A percentile compares a stretch with the other conserved stretches of the same genome.
Evolutionary conservation across 2,797 vertebrate genomes (phyloP).

Genomic region (Gephyroberyx darwinii): DNA sequence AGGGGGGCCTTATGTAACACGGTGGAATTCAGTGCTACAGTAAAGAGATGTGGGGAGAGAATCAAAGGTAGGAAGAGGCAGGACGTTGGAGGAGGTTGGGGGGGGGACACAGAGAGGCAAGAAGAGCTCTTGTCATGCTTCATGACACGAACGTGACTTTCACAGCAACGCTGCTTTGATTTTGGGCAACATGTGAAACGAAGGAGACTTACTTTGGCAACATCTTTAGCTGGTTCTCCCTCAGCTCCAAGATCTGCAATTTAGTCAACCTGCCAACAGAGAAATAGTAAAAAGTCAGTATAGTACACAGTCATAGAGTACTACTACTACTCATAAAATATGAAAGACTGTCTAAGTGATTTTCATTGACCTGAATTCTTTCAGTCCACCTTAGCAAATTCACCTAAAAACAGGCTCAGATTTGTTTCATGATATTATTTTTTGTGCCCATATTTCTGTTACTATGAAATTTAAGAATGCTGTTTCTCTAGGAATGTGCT

Average conservation of each 20-base stretch:
- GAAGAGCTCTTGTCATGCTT: conserved; percentile 10
- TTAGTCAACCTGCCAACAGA: conserved; percentile 87
- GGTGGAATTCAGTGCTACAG: conserved; percentile 66
- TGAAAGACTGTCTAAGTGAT: not conserved
- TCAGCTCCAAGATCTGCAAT: conserved; percentile 96
- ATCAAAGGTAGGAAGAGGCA: conserved; percentile 12
- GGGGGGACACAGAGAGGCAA: not conserved
- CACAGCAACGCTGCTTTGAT: not conserved
- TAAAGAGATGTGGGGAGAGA: conserved; percentile 42
- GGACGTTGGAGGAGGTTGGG: conserved; percentile 32
- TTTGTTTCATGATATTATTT: too few relatives aligned
- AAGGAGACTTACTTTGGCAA: conserved; percentile 94
- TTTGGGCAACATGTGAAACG: not conserved
- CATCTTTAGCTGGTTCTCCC: conserved; percentile 99
- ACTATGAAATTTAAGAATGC: too few relatives aligned
- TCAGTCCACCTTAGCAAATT: too few relatives aligned
- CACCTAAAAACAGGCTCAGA: too few relatives aligned
- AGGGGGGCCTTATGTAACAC: conserved; percentile 66
- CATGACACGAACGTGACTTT: conserved; percentile 5
- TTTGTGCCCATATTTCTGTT: too few relatives aligned
- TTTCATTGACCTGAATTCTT: not conserved
- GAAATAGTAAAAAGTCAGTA: not conserved
- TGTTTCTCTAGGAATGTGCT: too few relatives aligned
- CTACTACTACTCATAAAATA: not conserved
- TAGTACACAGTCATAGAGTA: not conserved